Percentiles rank a stretch among this genome's conserved stretches.
These are phyloP conservation scores for Napeogenes inachia DNA, from an alignment of 2,888 invertebrate species.

Conservation along the genomic window DNA sequence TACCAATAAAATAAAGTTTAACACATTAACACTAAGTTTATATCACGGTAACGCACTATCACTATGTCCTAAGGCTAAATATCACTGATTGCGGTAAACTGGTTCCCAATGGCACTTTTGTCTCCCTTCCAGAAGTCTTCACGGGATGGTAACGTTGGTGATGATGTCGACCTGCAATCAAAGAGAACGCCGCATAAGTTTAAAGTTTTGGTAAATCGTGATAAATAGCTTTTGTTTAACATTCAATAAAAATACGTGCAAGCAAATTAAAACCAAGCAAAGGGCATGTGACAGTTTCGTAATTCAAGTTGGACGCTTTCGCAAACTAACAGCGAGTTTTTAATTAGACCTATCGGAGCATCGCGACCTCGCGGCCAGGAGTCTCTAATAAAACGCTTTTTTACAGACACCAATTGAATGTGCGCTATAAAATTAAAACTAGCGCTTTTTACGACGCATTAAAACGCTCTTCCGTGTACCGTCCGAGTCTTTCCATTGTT, in stretches of 20 bases:
- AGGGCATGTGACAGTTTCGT: conserved; percentile 53
- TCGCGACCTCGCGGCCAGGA: conserved; percentile 71
- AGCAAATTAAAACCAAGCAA: conserved; percentile 38
- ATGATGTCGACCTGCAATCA: conserved; percentile 48
- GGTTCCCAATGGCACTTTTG: conserved; percentile 73
- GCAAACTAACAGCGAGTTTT: conserved; percentile 62
- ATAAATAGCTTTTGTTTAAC: too few species aligned
- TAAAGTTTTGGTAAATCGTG: neutral
- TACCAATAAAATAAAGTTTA: conserved; percentile 58
- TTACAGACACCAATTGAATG: conserved; percentile 74
- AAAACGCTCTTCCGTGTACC: conserved; percentile 66
- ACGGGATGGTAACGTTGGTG: conserved; percentile 57
- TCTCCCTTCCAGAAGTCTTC: conserved; percentile 65
- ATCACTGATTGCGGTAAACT: conserved; percentile 75
- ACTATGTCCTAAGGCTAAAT: conserved; percentile 66
- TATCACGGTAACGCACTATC: conserved; percentile 67
- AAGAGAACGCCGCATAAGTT: conserved; percentile 32
- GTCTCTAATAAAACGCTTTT: conserved; percentile 72
- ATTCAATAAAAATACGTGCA: conserved; percentile 7
- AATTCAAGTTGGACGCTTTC: conserved; percentile 54
- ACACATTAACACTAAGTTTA: conserved; percentile 59
- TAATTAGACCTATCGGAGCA: conserved; percentile 70
- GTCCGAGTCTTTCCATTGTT: conserved; percentile 54
- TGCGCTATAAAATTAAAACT: conserved; percentile 71
- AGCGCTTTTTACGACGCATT: conserved; percentile 70